Conservation (phyloP, 1,140 invertebrate species). For the Adoxophyes honmai region DNA sequence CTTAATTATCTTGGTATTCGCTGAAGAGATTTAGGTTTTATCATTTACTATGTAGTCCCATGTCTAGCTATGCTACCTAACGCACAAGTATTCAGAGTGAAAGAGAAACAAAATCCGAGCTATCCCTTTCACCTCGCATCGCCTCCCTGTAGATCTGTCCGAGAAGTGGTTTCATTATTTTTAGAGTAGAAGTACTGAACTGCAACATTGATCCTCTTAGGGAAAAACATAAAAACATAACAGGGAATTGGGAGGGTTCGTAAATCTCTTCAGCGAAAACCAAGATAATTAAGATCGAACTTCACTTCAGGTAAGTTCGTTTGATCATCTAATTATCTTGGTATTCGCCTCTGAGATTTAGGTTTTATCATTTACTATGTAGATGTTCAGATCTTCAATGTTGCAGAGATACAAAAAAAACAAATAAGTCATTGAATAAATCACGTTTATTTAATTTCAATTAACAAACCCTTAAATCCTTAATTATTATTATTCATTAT, state of each 20-base stretch:
- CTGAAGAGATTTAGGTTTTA: not conserved
- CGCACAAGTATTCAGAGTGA: too few relatives aligned
- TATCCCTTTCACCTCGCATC: too few relatives aligned
- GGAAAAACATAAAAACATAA: too few relatives aligned
- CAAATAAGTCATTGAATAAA: not conserved
- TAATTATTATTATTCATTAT: not conserved
- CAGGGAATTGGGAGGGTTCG: not conserved
- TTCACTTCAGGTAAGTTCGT: conserved; percentile 20
- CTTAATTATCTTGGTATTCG: conserved; percentile 14
- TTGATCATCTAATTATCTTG: conserved; percentile 16
- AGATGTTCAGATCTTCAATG: conserved; percentile 16
- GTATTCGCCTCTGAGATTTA: conserved; percentile 11
- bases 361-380: not conserved
- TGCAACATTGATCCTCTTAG: too few relatives aligned
- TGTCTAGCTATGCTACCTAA: too few relatives aligned
- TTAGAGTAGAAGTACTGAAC: too few relatives aligned
- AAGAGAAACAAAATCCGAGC: too few relatives aligned
- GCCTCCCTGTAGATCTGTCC: too few relatives aligned
- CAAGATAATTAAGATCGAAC: conserved; percentile 16
- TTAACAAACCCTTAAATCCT: too few relatives aligned
- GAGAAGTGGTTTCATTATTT: too few relatives aligned
- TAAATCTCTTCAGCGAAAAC: conserved; percentile 9
- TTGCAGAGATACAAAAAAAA: conserved; percentile 3
- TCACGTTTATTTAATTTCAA: too few relatives aligned
- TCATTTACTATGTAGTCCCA: not conserved